Evolutionary conservation across 2,113 vertebrate genomes (phyloP).

Genomic region (Gymnorhina tibicen): DNA sequence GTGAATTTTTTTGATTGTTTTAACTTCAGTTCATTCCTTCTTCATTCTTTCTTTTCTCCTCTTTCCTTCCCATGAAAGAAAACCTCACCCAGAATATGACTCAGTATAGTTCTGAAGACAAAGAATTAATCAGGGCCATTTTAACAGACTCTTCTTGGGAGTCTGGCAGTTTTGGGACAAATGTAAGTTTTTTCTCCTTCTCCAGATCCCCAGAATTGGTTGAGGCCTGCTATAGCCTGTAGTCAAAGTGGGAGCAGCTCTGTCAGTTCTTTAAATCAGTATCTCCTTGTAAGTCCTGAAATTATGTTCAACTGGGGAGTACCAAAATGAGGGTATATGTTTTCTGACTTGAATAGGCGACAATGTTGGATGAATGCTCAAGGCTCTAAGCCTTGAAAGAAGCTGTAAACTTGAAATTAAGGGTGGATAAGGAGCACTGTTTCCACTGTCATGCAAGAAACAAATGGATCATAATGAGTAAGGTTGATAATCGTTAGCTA

Average conservation of each 20-base stretch:
- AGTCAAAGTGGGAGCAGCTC: not conserved
- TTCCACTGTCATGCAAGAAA: not conserved
- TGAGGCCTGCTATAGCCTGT: not conserved
- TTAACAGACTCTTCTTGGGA: not conserved
- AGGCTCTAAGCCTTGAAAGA: not conserved
- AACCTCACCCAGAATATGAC: not conserved
- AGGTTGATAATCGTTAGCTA: not conserved
- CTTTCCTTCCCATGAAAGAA: not conserved
- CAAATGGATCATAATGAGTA: not conserved
- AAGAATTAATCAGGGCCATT: not conserved
- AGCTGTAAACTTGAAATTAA: not conserved
- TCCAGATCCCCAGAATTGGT: not conserved
- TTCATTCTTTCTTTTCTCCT: not conserved
- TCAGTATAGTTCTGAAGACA: not conserved
- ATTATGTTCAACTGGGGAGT: not conserved
- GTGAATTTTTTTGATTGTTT: conserved; percentile 59
- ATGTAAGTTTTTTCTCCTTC: not conserved
- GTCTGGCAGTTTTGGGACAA: not conserved
- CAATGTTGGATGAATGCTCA: not conserved
- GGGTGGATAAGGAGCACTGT: not conserved
- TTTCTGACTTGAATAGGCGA: not conserved
- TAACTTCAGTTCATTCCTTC: not conserved
- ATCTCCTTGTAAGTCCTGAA: not conserved
- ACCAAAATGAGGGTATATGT: not conserved
- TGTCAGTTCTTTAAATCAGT: not conserved